phyloP scores from a whole-genome alignment of 2,888 invertebrate genomes.

The Idaea aversata region DNA sequence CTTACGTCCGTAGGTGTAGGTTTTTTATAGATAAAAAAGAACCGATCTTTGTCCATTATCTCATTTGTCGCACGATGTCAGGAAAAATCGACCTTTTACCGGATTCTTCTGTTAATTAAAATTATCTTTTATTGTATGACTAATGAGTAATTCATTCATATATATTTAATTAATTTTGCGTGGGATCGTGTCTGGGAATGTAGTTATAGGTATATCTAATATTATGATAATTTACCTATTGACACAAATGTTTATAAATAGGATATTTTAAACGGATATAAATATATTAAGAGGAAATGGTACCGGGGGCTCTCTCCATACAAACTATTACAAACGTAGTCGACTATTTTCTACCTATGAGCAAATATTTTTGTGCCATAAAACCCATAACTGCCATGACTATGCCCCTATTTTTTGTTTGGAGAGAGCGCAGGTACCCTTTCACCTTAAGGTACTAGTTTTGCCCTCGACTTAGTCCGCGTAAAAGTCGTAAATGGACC shows the following conservation, averaged over 20 bases:
- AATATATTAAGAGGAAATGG: background rate
- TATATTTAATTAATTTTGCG: background rate
- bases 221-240: background rate
- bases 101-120: conserved; percentile 13
- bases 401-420: too few species aligned
- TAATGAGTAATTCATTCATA: conserved; percentile 16
- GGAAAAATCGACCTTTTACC: background rate
- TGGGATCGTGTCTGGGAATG: background rate
- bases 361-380: too few species aligned
- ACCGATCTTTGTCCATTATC: background rate
- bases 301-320: too few species aligned
- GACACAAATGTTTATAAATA: too few species aligned
- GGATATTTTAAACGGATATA: background rate
- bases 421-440: too few species aligned
- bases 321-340: too few species aligned
- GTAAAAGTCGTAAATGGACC: too few species aligned
- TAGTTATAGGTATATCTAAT: background rate
- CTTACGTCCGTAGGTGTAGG: background rate
- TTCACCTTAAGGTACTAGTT: too few species aligned
- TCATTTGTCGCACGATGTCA: background rate
- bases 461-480: too few species aligned
- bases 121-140: conserved; percentile 16
- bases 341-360: too few species aligned
- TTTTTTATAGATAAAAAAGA: background rate
- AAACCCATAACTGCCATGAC: too few species aligned